Base-by-base conservation (phyloP, 2,888 invertebrate species). In the Zygothrica quintamaculata region DNA sequence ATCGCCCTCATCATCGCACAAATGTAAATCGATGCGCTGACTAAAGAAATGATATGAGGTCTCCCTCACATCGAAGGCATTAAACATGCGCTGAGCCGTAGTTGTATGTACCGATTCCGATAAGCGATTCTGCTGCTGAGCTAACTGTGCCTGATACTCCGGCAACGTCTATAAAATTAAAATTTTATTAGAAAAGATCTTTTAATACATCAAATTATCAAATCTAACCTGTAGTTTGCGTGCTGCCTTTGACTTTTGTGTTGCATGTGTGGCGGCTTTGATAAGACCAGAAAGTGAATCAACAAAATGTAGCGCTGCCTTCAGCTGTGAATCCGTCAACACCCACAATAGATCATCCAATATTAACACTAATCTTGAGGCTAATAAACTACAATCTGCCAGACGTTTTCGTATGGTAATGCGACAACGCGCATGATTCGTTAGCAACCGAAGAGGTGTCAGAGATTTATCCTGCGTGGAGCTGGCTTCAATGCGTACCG, bases 291-390 rank as follows among this genome's bases (percentile, higher is more conserved):
- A 94, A 36, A 98, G 92, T 1, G 98, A 96, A 84, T 96, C 96
- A 37, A 97, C 94, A 91, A 98, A 96, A 85, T 96, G 95, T 22
- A 98, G 92, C 46, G 98, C 98, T 9, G 99, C 98, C 81, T 98
- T 96, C 34, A 99, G 92, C 91, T 99, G 99, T 0, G 98, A 97
- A 91, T 98, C 98, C 0, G 99, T 99, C 62, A 99, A 92, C 36
- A 99, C 98, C 99, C 99, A 99, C 25, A 99, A 93, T 43, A 99
- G 93, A 88, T 99, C 98, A 91, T 99, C 99, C 74, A 99, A 93
- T 77, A 99, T 96, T 51, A 99, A 92, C 56, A 97, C 96, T 69
- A 99, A 92, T 51, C 98, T 94, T 18, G 98, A 98, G 1, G 98
- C 97, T 88, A 99, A 92, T 53, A 99, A 95, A 70, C 96, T 95